Evolutionary conservation across 2,888 invertebrate species (phyloP).

Genomic region (Coenonympha glycerion): DNA sequence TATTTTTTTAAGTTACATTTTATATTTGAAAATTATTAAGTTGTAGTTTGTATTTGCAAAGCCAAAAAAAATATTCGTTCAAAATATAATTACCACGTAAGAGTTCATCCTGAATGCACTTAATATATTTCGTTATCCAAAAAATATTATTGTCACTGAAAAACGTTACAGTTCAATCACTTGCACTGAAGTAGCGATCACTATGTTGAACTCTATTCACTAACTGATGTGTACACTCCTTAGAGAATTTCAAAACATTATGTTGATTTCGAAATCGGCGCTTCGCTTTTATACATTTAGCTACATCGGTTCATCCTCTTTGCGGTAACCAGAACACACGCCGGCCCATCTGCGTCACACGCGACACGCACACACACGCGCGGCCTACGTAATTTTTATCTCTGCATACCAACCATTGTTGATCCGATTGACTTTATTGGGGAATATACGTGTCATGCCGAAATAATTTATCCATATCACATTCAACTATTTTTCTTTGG

Average conservation of each 20-base stretch:
- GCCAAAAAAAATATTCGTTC: background rate
- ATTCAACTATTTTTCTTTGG: background rate
- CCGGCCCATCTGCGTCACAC: constrained; percentile 15
- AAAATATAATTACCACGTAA: constrained; percentile 43
- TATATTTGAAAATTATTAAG: background rate
- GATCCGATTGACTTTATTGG: constrained; percentile 52
- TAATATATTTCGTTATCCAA: constrained; percentile 26
- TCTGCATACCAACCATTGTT: constrained; percentile 58
- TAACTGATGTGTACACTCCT: constrained; percentile 60
- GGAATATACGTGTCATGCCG: constrained; percentile 52
- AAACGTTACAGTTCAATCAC: constrained; percentile 50
- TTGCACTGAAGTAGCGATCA: constrained; percentile 49
- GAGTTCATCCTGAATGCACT: constrained; percentile 59
- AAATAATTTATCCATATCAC: constrained; percentile 11
- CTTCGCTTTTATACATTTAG: constrained; percentile 73
- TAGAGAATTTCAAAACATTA: constrained; percentile 68
- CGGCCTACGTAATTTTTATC: constrained; percentile 50
- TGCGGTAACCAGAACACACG: constrained; percentile 44
- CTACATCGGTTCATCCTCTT: constrained; percentile 67
- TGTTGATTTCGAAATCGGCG: constrained; percentile 73
- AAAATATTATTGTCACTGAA: constrained; percentile 31
- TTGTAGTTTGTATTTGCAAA: background rate
- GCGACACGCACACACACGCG: constrained; percentile 40
- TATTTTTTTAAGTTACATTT: background rate
- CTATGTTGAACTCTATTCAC: constrained; percentile 63